Evolutionary conservation across 2,113 vertebrate species (phyloP).

Genomic region (Recurvirostra avosetta): DNA sequence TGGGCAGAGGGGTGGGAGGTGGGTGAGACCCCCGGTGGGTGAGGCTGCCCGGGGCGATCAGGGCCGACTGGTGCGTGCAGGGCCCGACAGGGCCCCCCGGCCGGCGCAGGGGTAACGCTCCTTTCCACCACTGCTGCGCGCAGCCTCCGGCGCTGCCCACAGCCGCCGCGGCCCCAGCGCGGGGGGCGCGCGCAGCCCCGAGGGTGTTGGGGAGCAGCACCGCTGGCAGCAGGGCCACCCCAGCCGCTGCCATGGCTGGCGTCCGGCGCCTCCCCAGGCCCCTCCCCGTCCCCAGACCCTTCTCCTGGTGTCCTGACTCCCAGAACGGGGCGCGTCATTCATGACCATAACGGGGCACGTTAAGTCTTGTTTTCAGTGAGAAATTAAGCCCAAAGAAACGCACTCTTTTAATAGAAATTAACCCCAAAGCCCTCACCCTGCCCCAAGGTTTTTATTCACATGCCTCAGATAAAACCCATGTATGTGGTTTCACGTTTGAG

Average conservation of each 20-base stretch:
- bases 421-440: neutral
- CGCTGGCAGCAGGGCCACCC: no score
- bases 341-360: neutral
- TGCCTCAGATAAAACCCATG: neutral
- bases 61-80: no score
- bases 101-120: neutral
- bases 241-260: no score
- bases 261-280: neutral
- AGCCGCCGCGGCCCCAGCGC: neutral
- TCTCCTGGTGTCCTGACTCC: neutral
- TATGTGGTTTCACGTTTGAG: neutral
- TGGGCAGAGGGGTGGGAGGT: neutral
- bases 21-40: neutral
- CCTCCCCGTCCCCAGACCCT: neutral
- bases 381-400: neutral
- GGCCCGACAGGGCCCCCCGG: neutral
- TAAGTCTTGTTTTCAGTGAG: neutral
- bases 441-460: neutral
- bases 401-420: neutral
- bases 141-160: neutral
- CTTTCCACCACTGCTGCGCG: neutral
- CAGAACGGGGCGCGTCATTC: neutral
- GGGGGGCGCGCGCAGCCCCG: rapidly evolving
- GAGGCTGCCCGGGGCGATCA: neutral
- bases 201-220: neutral